A percentile compares a stretch with the other conserved stretches of the same genome.
These are phyloP conservation scores for Araneus ventricosus DNA, from an alignment of 1,140 invertebrate species.

Conservation along the genomic window DNA sequence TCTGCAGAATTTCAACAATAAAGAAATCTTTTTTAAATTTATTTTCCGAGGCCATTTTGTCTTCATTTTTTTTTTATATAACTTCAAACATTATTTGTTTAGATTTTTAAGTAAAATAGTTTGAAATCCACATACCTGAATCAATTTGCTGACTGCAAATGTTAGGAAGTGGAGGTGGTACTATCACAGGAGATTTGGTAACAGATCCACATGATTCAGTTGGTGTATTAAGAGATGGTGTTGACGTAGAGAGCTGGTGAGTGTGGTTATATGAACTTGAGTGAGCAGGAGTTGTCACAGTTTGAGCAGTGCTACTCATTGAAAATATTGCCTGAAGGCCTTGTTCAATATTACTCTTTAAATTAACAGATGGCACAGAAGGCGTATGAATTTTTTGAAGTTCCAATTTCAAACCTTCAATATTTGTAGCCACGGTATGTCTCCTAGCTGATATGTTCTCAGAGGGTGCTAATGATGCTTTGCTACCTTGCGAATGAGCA, in stretches of 20 bases:
- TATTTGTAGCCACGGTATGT: conserved; percentile 78
- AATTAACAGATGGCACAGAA: conserved; percentile 42
- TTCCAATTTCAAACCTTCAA: conserved; percentile 80
- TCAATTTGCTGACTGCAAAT: neutral
- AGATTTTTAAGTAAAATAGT: neutral
- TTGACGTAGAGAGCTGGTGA: conserved; percentile 47
- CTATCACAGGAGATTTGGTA: conserved; percentile 17
- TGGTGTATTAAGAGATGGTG: conserved; percentile 45
- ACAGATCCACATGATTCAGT: conserved; percentile 33
- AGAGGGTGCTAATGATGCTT: conserved; percentile 11
- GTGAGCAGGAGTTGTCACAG: conserved; percentile 75
- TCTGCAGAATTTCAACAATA: too few species aligned
- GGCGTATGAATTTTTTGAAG: conserved; percentile 76
- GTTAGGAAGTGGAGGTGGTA: neutral
- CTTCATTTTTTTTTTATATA: too few species aligned
- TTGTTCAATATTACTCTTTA: conserved; percentile 75
- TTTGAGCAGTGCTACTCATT: conserved; percentile 41
- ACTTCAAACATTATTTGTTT: too few species aligned
- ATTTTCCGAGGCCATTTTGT: too few species aligned
- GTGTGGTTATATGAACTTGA: conserved; percentile 47
- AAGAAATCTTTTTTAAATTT: too few species aligned
- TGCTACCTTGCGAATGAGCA: neutral
- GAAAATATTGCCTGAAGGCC: conserved; percentile 76
- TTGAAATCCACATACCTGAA: neutral
- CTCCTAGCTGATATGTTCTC: conserved; percentile 47